Evolutionary conservation across 2,888 invertebrate species (phyloP).

Genomic region (Aleiodes leptofemur): DNA sequence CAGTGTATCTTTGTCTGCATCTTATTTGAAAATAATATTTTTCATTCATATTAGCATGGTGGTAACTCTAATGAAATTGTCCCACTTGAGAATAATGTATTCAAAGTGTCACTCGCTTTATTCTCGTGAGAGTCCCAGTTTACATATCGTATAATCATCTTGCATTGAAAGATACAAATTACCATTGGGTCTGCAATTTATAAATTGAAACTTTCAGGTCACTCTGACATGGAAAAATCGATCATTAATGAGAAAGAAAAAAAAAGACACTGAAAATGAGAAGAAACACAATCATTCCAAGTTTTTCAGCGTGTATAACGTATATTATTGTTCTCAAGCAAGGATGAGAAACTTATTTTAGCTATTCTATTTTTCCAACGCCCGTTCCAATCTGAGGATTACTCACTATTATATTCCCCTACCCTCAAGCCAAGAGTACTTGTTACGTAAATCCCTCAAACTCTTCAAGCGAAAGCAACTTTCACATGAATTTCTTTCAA

Average conservation of each 20-base stretch:
- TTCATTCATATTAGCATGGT: constrained; percentile 17
- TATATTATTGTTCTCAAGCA: neutral
- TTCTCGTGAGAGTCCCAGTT: constrained; percentile 41
- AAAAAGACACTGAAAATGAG: neutral
- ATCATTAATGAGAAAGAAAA: constrained; percentile 34
- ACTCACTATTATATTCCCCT: constrained; percentile 13
- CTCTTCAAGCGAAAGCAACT: constrained; percentile 45
- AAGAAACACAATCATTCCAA: neutral
- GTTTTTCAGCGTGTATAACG: neutral
- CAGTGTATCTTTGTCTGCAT: too few relatives aligned
- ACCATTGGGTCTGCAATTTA: constrained; percentile 23
- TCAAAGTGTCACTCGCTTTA: constrained; percentile 35
- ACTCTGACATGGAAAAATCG: constrained; percentile 38
- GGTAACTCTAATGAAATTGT: constrained; percentile 12
- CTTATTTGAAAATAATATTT: too few relatives aligned
- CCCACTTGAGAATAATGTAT: constrained; percentile 34
- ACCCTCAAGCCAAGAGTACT: constrained; percentile 25
- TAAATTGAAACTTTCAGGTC: constrained; percentile 43
- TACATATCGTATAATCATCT: constrained; percentile 30
- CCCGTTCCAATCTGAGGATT: neutral
- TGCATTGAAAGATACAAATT: constrained; percentile 40
- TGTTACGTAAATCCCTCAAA: constrained; percentile 45
- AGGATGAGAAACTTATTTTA: constrained; percentile 9
- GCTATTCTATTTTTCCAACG: constrained; percentile 1
- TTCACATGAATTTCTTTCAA: constrained; percentile 35